phyloP scores from a whole-genome alignment of 2,797 vertebrate species.

The Manis pentadactyla region DNA sequence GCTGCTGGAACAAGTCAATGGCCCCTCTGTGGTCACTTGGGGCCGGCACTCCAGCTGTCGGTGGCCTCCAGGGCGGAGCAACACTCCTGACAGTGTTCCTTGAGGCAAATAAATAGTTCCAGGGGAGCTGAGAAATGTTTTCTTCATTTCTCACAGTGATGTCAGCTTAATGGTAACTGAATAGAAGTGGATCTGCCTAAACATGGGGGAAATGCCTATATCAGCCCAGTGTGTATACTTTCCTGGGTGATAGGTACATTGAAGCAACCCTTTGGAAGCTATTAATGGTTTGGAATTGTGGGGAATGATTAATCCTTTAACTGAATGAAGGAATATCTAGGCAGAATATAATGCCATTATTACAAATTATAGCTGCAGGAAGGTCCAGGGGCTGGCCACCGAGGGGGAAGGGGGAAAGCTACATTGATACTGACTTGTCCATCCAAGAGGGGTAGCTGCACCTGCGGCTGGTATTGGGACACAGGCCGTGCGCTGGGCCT shows the following conservation, averaged over 20 bases:
- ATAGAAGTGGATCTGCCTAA: not conserved
- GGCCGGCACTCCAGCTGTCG: not conserved
- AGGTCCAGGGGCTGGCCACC: not conserved
- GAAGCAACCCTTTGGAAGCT: not conserved
- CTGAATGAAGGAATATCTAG: not conserved
- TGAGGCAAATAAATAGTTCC: not conserved
- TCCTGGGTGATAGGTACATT: not conserved
- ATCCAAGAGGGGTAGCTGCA: not conserved
- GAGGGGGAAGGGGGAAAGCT: not conserved
- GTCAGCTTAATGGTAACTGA: not conserved
- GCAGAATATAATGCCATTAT: not conserved
- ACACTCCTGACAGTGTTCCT: not conserved
- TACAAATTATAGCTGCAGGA: not conserved
- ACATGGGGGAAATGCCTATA: not conserved
- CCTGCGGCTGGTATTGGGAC: not conserved
- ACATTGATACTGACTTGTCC: not conserved
- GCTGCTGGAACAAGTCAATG: not conserved
- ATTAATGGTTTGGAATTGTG: not conserved
- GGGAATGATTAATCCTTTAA: not conserved
- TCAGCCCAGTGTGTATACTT: not conserved
- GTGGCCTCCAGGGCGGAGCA: not conserved
- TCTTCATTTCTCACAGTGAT: not conserved
- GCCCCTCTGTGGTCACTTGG: conserved; percentile 1
- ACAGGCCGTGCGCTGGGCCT: not conserved
- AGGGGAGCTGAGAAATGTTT: not conserved